Conservation (phyloP, 2,888 invertebrate genomes). For the Subacronicta megacephala region DNA sequence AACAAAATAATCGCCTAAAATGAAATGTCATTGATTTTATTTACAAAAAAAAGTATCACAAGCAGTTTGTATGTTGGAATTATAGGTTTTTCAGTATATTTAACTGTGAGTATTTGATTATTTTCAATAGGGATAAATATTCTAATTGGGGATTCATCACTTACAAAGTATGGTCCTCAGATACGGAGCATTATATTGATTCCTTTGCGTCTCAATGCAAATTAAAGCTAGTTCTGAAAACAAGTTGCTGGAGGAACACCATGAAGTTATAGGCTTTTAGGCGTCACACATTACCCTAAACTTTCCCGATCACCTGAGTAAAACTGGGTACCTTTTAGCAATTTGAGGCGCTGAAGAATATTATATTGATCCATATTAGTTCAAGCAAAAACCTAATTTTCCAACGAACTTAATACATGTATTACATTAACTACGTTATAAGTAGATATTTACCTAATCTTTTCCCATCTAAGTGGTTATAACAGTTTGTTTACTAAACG, state of each 20-base stretch:
- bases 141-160: no score
- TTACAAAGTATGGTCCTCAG: not conserved
- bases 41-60: slow-evolving; percentile 47
- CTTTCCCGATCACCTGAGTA: no score
- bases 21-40: slow-evolving; percentile 44
- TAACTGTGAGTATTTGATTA: no score
- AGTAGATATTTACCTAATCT: not conserved
- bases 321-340: no score
- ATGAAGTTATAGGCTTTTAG: no score
- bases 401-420: not conserved
- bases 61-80: slow-evolving; percentile 34
- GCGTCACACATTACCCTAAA: no score
- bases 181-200: not conserved
- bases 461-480: not conserved
- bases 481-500: not conserved
- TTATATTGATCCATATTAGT: no score
- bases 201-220: not conserved
- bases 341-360: no score
- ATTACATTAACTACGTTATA: not conserved
- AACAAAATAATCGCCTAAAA: slow-evolving; percentile 49
- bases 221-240: not conserved
- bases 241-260: no score
- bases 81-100: not conserved
- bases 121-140: no score
- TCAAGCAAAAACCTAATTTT: not conserved